These are phyloP conservation scores for Mustelus asterias DNA, from an alignment of 2,113 vertebrate species.

Conservation along the genomic window DNA sequence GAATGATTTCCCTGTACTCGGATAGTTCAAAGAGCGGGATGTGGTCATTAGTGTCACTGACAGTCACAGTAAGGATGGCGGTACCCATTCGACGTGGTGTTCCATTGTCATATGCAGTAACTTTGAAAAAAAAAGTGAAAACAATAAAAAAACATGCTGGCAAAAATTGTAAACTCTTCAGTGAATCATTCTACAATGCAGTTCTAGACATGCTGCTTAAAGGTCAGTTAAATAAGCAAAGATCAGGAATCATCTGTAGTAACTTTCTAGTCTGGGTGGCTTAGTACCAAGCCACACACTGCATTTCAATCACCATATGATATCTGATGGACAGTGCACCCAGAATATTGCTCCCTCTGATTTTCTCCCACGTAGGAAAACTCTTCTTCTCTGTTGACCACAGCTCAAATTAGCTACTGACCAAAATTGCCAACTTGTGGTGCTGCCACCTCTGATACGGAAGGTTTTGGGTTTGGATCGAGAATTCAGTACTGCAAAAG, in stretches of 20 bases:
- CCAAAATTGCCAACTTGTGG: neutral
- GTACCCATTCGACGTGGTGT: conserved; percentile 64
- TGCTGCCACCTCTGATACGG: neutral
- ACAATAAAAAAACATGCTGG: neutral
- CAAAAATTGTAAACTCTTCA: neutral
- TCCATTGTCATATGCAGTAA: conserved; percentile 73
- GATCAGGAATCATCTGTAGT: neutral
- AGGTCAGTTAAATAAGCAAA: neutral
- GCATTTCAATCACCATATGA: neutral
- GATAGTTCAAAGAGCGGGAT: conserved; percentile 81
- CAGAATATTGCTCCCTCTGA: neutral
- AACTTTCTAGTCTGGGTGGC: neutral
- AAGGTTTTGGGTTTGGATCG: neutral
- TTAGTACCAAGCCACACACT: neutral
- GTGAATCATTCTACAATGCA: neutral
- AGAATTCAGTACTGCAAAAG: neutral
- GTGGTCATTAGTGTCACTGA: conserved; percentile 91
- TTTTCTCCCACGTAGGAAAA: neutral
- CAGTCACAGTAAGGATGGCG: conserved; percentile 79
- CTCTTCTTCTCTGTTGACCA: neutral
- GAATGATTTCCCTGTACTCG: conserved; percentile 75
- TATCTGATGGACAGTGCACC: neutral
- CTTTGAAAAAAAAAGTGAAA: conserved; percentile 40
- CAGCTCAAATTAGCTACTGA: neutral
- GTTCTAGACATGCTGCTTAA: neutral